Conservation (phyloP, 2,113 vertebrate genomes). For the Hippocampus comes region DNA sequence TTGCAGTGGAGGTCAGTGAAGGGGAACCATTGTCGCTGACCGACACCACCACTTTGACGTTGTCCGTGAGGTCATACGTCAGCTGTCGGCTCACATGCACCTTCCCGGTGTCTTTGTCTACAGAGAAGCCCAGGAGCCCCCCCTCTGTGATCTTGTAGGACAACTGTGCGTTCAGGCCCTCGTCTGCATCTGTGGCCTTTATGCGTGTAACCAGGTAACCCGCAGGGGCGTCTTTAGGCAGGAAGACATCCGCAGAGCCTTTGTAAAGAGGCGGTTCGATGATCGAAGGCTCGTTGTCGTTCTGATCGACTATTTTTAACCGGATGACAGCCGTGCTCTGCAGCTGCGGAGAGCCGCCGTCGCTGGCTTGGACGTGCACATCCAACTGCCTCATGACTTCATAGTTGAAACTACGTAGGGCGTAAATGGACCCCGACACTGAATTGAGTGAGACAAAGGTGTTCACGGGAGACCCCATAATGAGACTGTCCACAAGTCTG, state of each 20-base stretch:
- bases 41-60: slow-evolving; percentile 77
- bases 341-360: slow-evolving; percentile 88
- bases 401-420: slow-evolving; percentile 89
- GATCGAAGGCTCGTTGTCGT: slow-evolving; percentile 87
- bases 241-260: slow-evolving; percentile 81
- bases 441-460: slow-evolving; percentile 91
- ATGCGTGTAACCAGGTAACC: slow-evolving; percentile 84
- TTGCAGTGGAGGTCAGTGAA: slow-evolving; percentile 79
- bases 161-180: slow-evolving; percentile 84
- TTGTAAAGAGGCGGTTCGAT: slow-evolving; percentile 81
- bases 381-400: slow-evolving; percentile 86
- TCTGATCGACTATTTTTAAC: slow-evolving; percentile 88
- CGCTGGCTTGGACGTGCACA: slow-evolving; percentile 84
- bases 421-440: slow-evolving; percentile 85
- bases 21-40: slow-evolving; percentile 85
- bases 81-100: slow-evolving; percentile 81
- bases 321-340: slow-evolving; percentile 83
- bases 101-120: slow-evolving; percentile 84
- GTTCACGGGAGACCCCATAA: slow-evolving; percentile 80
- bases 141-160: slow-evolving; percentile 82
- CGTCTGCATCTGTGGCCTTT: slow-evolving; percentile 86
- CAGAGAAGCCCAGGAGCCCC: slow-evolving; percentile 78
- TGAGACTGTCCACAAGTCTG: slow-evolving; percentile 78
- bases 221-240: slow-evolving; percentile 82
- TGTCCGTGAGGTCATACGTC: slow-evolving; percentile 79